phyloP scores from a whole-genome alignment of 2,888 invertebrate species.

The Nephrotoma appendiculata region DNA sequence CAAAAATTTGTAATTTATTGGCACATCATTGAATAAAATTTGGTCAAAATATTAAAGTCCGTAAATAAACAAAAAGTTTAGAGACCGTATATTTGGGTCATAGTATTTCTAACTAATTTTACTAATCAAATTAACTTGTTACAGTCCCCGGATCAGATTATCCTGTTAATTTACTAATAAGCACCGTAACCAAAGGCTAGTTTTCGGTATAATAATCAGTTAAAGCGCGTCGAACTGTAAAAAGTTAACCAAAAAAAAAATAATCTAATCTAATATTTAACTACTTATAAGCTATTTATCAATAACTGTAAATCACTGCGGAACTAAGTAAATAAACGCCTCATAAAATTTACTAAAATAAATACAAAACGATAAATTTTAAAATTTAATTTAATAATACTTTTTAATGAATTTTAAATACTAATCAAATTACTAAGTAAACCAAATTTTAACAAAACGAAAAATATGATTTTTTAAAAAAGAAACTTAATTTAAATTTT shows the following conservation, averaged over 20 bases:
- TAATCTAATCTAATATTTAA: background rate
- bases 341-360: background rate
- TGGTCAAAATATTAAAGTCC: background rate
- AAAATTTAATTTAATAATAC: background rate
- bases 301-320: background rate
- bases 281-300: background rate
- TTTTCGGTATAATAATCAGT: background rate
- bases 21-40: background rate
- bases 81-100: background rate
- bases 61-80: background rate
- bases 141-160: background rate
- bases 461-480: constrained; percentile 5
- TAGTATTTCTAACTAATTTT: background rate
- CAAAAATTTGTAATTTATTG: background rate
- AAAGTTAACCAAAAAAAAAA: background rate
- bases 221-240: background rate
- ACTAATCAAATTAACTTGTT: background rate
- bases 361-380: constrained; percentile 1
- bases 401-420: background rate
- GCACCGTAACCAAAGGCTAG: background rate
- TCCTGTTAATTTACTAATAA: background rate
- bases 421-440: constrained; percentile 1
- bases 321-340: background rate
- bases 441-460: background rate
- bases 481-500: constrained; percentile 28